Base-by-base conservation (phyloP, 2,113 vertebrate species). In the Prietella phreatophila region DNA sequence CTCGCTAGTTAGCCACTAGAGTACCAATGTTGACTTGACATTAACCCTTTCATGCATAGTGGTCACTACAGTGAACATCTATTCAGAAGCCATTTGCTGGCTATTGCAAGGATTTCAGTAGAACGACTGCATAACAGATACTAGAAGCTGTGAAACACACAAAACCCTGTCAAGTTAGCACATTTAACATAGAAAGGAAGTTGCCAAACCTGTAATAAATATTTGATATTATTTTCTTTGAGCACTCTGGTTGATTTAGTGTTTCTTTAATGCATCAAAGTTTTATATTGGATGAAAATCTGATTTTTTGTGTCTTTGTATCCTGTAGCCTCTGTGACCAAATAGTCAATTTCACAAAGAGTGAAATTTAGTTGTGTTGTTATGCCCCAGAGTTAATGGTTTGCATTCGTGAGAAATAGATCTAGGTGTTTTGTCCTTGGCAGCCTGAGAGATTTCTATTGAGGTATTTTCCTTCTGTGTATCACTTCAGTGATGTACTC, bases 401-500 rank as follows among this genome's bases (percentile, higher is more conserved):
- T 82, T 55, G 47, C 61, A 69, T 82, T 55, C 73, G 0, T 19
- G 33, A 47, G 14, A n/a, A 78, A n/a, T 15, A n/a, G 4, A 53
- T 25, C 13, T 6, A 75, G 61, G 39, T 25, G 8, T 7, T 80
- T 42, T 56, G 13, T 4, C 27, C 25, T 47, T 15, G 63, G 63
- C 78, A 84, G n/a, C 27, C 19, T 73, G 36, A 67, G 61, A 20
- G 9, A 14, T 71, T 84, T 71, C 47, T 84, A 4, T 25, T 83
- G 82, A 83, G 60, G 58, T 63, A 20, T 14, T 80, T 61, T 81
- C 55, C n/a, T 63, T 33, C n/a, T 60, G 27, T 82, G 39, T 65
- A 53, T 82, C 33, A 73, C 33, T 30, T 88, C 80, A 86, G 2
- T 20, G 47, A 75, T 55, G 79, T 30, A 47, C 85, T 22, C 75